Base-by-base conservation (phyloP, 2,888 invertebrate genomes). In the Drosophila hamatofila region DNA sequence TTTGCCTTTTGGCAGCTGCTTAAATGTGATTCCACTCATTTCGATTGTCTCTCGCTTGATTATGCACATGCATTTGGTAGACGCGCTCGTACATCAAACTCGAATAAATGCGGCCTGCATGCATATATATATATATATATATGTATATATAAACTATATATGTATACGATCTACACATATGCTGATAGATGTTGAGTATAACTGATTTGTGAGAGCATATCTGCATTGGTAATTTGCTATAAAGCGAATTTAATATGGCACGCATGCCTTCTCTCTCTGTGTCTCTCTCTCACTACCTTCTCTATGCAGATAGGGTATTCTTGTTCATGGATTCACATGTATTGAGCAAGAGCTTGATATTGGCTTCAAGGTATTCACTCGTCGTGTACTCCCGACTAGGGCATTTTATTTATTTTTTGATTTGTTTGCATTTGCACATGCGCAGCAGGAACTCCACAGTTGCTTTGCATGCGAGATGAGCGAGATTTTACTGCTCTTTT, bases 201-300 rank as follows among this genome's bases (percentile, higher is more conserved):
- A 84, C 87, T 82, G 84, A 84, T 84, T 87, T 84, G 84, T 87
- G 80, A 82, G 78, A 70, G 66, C 75, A 70, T 76, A 89, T 88
- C 88, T 88, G 87, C 83, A 88, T 87, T 88, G 89, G 85, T 87
- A 88, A 88, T 88, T 83, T 85, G 73, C 72, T 85, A 75, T 75
- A 73, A 72, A 72, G 69, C 74, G 72, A 78, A 76, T 77, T 83
- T 88, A 85, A 83, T 83, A 85, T 81, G 74, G 83, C 80, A 80
- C 81, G 73, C 86, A 9, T 6, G 1, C n/a, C n/a, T 11, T 33
- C 12, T 27, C 14, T n/a, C 21, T 42, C 25, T 8, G 4, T 61
- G 33, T 39, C 33, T 33, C 39, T 49, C 30, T 6, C 12, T 33
- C 18, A 18, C 27, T 18, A 11, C n/a, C n/a, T 18, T 18, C 30